phyloP scores from a whole-genome alignment of 2,113 vertebrate genomes.

The Scolopax mira region DNA sequence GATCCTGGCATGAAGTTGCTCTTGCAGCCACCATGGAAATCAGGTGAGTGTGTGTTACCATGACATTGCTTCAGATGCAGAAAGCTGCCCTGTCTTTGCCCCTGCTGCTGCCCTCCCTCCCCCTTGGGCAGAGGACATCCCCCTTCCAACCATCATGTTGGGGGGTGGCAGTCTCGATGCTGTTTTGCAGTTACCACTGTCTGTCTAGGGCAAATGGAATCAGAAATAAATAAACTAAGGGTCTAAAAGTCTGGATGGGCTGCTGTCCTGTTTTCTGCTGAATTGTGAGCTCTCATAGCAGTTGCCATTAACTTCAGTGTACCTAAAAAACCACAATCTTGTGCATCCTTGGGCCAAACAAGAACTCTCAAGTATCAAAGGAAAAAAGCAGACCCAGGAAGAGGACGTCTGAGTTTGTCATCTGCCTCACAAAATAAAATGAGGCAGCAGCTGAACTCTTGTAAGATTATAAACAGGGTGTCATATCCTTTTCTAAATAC shows the following conservation, averaged over 20 bases:
- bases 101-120: not conserved
- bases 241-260: not conserved
- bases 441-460: constrained; percentile 10
- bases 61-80: not conserved
- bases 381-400: not conserved
- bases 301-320: not conserved
- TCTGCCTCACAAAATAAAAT: constrained; percentile 7
- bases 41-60: not conserved
- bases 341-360: not conserved
- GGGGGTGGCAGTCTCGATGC: not conserved
- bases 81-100: not conserved
- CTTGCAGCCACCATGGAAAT: not conserved
- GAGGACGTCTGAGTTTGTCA: constrained; percentile 4
- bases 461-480: not conserved
- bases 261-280: not conserved
- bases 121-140: not conserved
- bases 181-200: not conserved
- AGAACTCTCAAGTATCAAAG: not conserved
- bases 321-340: not conserved
- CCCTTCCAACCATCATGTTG: not conserved
- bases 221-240: not conserved
- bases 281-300: not conserved
- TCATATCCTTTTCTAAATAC: constrained; percentile 19
- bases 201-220: not conserved
- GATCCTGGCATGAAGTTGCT: not conserved